Base-by-base conservation (phyloP, 1,140 invertebrate species). In the Protaetia brevitarsis region DNA sequence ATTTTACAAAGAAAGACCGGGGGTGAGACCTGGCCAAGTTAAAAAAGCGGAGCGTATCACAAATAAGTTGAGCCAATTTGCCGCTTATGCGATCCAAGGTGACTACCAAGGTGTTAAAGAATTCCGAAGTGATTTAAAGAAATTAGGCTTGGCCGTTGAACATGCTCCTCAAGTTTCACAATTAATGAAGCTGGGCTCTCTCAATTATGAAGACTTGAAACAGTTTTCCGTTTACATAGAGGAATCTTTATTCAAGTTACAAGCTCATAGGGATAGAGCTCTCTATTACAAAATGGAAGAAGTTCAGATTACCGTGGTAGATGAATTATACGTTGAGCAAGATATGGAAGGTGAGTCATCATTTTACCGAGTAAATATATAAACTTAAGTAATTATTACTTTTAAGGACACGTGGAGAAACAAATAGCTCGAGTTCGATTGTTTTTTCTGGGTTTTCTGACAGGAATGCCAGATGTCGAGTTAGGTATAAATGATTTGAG, bases 281-380 rank as follows among this genome's bases (percentile, higher is more conserved):
- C 82, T 98, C 7, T 91, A 88, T 64, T 99, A 99, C 80, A 98
- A 97, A 77, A 96, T 97, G 84, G 97, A 99, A 79, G 98, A 99
- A 82, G 87, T 99, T 3, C 97, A 98, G 78, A 89, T 97, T 31
- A 95, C 93, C 8, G 93, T 95, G 1, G 95, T 98, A 28, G 98
- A 99, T 81, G 98, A 99, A 80, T 86, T 98, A 41, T 92, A 92
- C 75, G 95, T 96, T 10, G 94, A 97, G 73, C 94, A 99, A 77
- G 92, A 92, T 76, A 86, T 88, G 23, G 88, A 91, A 71, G 75
- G 74, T 76, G 59, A 56, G 23, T 7, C 11, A 61, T 10, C 2
- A n/a, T n/a, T n/a, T n/a, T n/a, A n/a, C n/a, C n/a, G n/a, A 13
- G 6, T 31, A 0, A 60, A 60, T 28, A 60, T 8, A 2, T 10